phyloP scores from a whole-genome alignment of 2,888 invertebrate genomes.

The Orchestes rusci region DNA sequence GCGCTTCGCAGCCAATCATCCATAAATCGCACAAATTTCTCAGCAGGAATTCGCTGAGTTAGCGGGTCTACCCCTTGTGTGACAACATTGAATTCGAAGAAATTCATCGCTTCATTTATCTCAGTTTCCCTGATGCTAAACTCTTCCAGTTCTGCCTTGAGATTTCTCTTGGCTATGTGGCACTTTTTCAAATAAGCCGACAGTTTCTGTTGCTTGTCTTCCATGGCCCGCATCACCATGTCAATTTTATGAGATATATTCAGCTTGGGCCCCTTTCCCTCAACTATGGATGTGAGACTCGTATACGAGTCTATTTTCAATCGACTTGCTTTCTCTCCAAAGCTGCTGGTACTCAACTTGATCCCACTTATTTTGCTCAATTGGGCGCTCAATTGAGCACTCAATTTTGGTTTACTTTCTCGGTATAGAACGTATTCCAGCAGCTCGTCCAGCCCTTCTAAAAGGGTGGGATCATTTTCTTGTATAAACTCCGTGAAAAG shows the following conservation, averaged over 20 bases:
- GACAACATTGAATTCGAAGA: conserved; percentile 49
- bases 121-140: conserved; percentile 48
- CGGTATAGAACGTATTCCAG: too few relatives aligned
- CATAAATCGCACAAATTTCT: conserved; percentile 50
- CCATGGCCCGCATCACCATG: conserved; percentile 31
- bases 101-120: conserved; percentile 44
- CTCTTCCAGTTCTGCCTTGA: conserved; percentile 43
- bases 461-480: neutral
- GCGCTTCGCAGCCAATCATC: conserved; percentile 53
- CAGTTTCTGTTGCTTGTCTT: conserved; percentile 27
- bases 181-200: conserved; percentile 27
- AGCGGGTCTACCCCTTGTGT: conserved; percentile 44
- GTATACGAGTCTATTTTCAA: conserved; percentile 23
- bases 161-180: conserved; percentile 25
- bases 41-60: conserved; percentile 56
- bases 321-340: too few relatives aligned
- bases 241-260: conserved; percentile 32
- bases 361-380: too few relatives aligned
- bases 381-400: too few relatives aligned
- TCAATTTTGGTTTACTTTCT: too few relatives aligned
- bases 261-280: conserved; percentile 29
- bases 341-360: too few relatives aligned
- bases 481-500: neutral
- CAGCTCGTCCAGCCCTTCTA: neutral
- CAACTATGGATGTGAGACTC: conserved; percentile 23